Percentiles rank a stretch among this genome's conserved stretches.
Evolutionary conservation across 2,888 invertebrate species (phyloP).

Genomic region (Melinaea marsaeus): DNA sequence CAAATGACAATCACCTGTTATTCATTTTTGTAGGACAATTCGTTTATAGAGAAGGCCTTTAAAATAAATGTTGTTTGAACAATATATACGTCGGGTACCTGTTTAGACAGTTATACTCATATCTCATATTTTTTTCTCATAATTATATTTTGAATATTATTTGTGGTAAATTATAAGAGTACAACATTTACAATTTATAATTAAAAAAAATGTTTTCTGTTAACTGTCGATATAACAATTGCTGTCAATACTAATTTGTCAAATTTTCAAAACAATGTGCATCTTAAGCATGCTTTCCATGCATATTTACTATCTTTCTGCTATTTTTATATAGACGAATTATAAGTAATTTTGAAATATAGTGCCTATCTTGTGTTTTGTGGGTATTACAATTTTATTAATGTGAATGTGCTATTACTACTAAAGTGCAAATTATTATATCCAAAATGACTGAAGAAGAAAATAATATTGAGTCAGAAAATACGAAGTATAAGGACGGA

Average conservation of each 20-base stretch:
- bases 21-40: no score
- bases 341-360: no score
- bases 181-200: not conserved
- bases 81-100: no score
- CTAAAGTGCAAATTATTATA: not conserved
- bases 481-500: slow-evolving; percentile 40
- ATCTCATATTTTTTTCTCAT: no score
- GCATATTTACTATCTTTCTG: not conserved
- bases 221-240: no score
- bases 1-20: slow-evolving; percentile 21
- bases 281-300: not conserved
- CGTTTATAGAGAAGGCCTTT: no score
- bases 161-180: no score
- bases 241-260: not conserved
- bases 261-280: slow-evolving; percentile 22
- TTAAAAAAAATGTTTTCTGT: not conserved
- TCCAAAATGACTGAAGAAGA: slow-evolving; percentile 31
- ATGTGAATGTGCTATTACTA: not conserved
- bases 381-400: not conserved
- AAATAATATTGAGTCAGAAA: slow-evolving; percentile 41
- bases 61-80: no score
- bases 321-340: not conserved
- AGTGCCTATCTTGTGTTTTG: not conserved
- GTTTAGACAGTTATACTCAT: no score
- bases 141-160: no score